These are phyloP conservation scores for Circaetus gallicus DNA, from an alignment of 2,113 vertebrate species.

Conservation along the genomic window DNA sequence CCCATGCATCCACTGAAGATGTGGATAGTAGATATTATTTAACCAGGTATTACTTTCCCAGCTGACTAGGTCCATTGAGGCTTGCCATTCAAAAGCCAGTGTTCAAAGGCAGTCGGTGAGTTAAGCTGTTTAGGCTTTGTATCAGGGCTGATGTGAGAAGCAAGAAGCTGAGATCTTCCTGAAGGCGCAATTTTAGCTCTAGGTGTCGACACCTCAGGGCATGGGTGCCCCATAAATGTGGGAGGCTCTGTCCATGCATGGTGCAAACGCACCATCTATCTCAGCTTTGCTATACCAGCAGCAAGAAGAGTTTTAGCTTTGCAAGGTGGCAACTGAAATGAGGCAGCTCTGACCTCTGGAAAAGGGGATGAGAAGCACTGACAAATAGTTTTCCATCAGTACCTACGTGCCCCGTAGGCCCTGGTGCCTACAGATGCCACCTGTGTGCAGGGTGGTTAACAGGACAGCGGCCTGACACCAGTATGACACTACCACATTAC, in stretches of 20 bases:
- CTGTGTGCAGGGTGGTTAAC: background rate
- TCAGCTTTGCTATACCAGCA: background rate
- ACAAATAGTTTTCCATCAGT: background rate
- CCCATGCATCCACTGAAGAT: background rate
- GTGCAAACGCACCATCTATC: background rate
- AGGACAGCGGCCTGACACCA: background rate
- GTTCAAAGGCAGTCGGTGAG: background rate
- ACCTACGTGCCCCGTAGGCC: background rate
- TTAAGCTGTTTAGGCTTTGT: background rate
- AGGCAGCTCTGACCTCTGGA: background rate
- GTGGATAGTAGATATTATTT: background rate
- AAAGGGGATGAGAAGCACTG: background rate
- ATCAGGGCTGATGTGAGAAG: background rate
- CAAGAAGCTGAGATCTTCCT: background rate
- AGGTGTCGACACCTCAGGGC: background rate
- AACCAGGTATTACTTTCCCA: background rate
- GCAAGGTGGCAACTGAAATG: background rate
- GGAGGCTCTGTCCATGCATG: background rate
- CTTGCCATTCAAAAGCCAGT: background rate
- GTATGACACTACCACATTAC: too few species aligned
- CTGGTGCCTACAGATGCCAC: background rate
- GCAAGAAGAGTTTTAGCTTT: background rate
- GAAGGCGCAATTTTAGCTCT: background rate
- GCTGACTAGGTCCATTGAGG: background rate
- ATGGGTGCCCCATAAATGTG: fast-evolving